These are phyloP conservation scores for Cephus pulcher DNA, from an alignment of 2,888 invertebrate genomes.

Conservation along the genomic window DNA sequence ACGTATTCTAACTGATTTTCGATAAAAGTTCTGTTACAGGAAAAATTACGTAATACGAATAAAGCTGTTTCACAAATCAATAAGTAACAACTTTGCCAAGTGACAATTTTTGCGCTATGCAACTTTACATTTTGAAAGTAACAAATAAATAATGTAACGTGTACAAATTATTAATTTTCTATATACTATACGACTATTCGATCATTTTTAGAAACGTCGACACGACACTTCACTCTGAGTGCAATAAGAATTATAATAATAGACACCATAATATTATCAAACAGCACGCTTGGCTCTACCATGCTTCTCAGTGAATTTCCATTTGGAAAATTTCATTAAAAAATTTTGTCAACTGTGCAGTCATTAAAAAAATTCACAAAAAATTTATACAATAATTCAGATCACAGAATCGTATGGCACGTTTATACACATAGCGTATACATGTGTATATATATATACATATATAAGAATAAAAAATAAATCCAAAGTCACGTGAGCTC, in stretches of 20 bases:
- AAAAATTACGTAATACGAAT: neutral
- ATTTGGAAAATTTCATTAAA: neutral
- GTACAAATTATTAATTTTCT: neutral
- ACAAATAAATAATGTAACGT: neutral
- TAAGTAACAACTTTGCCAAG: too few species aligned
- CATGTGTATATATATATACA: neutral
- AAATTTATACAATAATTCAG: neutral
- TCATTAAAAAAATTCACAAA: neutral
- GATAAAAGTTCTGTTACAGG: too few species aligned
- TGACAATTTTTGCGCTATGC: neutral
- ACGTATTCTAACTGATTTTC: neutral
- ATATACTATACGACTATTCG: neutral
- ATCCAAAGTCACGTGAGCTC: too few species aligned
- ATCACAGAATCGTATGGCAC: conserved; percentile 1
- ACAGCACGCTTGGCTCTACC: neutral
- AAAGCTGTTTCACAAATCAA: neutral
- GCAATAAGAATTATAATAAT: neutral
- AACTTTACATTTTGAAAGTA: neutral
- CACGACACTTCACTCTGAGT: neutral
- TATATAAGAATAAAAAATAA: conserved; percentile 7
- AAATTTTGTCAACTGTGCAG: neutral
- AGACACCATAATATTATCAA: neutral
- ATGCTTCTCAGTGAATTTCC: neutral
- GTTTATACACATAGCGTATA: neutral
- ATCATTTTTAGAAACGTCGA: neutral